Base-by-base conservation (phyloP, 1,140 invertebrate species). In the Trypoxylus dichotomus region DNA sequence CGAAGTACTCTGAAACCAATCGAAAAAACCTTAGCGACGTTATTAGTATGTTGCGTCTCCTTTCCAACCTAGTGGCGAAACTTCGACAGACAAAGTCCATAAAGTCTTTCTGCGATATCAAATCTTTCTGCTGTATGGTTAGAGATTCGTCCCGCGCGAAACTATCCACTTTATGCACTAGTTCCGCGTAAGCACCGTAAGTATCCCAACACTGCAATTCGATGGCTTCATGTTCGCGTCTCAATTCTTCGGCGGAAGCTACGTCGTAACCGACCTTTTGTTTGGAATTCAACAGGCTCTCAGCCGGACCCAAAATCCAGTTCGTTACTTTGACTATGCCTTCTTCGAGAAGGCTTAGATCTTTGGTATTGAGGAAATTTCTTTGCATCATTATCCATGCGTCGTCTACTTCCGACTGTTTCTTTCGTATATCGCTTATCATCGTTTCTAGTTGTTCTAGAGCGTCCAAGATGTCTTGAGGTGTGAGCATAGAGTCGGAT, bases 51-150 rank as follows among this genome's bases (percentile, higher is more conserved):
- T 93, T 94, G 77, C 93, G 86, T 32, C 94, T 85, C 47, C 92
- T 89, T 81, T 95, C 93, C 68, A 95, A 84, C n/a, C 94, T 88
- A 27, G 90, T 90, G 0, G 94, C 94, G 83, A 94, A 95, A 82
- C 91, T 94, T 74, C 93, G 89, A 81, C 92, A 94, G 0, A 94
- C 91, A 78, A 93, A 94, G 85, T 95, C 92, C 93, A 95, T 94
- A 83, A 93, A 93, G 81, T 93, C 92, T 79, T 90, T 87, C 78
- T 93, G 92, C 0, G 91, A 91, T 13, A 91, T 86, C 6, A 93
- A 83, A 83, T 93, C 91, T 83, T 85, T 87, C 43, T 84, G 84
- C n/a, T 85, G 84, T 29, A 60, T 41, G 1, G 79, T 78, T 76
- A 90, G 86, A 1, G 88, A 87, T 32, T 90, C 89, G 21, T 87